phyloP scores from a whole-genome alignment of 2,888 invertebrate genomes.

The Amiota minor region DNA sequence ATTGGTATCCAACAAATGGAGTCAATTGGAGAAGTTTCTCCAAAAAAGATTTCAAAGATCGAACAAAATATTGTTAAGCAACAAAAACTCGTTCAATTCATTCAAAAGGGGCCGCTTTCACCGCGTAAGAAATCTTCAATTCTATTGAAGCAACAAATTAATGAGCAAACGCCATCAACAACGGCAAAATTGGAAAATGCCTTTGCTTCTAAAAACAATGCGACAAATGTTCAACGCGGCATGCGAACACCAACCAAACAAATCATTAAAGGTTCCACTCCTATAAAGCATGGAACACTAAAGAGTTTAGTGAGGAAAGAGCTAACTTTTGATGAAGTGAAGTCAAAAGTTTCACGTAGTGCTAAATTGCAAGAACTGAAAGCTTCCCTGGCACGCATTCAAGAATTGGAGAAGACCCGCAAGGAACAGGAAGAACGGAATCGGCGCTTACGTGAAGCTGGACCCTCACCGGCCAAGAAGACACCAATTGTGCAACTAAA shows the following conservation, averaged over 20 bases:
- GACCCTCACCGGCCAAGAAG: conserved; percentile 56
- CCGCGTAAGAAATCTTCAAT: conserved; percentile 65
- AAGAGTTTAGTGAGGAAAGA: conserved; percentile 76
- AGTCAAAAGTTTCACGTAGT: conserved; percentile 80
- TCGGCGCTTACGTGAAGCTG: conserved; percentile 64
- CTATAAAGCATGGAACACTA: conserved; percentile 71
- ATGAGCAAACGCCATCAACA: conserved; percentile 56
- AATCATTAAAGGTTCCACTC: conserved; percentile 71
- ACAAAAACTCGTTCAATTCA: conserved; percentile 70
- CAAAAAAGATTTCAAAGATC: conserved; percentile 60
- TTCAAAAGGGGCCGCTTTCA: conserved; percentile 70
- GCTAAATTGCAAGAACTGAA: conserved; percentile 81
- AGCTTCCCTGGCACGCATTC: conserved; percentile 80
- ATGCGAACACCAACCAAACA: conserved; percentile 70
- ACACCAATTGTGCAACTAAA: conserved; percentile 75
- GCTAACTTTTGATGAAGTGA: conserved; percentile 81
- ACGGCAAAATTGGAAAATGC: conserved; percentile 43
- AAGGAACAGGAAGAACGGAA: conserved; percentile 70
- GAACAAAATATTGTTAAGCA: conserved; percentile 64
- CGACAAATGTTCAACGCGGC: conserved; percentile 64
- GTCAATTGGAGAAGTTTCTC: conserved; percentile 46
- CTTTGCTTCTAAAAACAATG: conserved; percentile 60
- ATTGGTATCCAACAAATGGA: conserved; percentile 54
- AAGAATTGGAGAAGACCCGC: conserved; percentile 79
- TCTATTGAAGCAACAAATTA: conserved; percentile 38